Conservation (phyloP, 2,888 invertebrate genomes). For the Electrophaes corylata region DNA sequence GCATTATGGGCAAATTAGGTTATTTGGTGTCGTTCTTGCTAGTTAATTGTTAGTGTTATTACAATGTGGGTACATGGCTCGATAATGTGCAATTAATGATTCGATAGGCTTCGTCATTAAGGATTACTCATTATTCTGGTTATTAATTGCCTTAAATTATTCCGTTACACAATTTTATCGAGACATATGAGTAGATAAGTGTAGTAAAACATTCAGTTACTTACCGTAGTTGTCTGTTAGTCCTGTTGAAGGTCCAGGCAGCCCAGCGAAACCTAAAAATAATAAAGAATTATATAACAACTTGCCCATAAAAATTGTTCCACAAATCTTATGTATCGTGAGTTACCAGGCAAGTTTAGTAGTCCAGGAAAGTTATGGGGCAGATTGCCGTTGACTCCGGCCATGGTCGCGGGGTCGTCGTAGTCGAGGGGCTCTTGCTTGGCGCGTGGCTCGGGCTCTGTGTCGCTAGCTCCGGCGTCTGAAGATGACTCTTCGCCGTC, state of each 20-base stretch:
- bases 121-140: constrained; percentile 55
- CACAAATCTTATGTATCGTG: neutral
- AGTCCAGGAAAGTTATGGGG: constrained; percentile 91
- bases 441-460: constrained; percentile 85
- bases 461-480: constrained; percentile 91
- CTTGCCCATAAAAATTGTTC: neutral
- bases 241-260: constrained; percentile 93
- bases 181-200: constrained; percentile 58
- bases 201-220: constrained; percentile 58
- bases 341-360: constrained; percentile 90
- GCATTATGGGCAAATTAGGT: constrained; percentile 53
- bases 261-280: constrained; percentile 87
- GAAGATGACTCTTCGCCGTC: constrained; percentile 94
- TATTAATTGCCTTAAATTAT: constrained; percentile 51
- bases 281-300: constrained; percentile 13
- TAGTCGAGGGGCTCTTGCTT: constrained; percentile 91
- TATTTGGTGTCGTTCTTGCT: constrained; percentile 64
- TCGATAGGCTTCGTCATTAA: constrained; percentile 57
- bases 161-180: constrained; percentile 53
- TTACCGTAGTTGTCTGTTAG: constrained; percentile 94
- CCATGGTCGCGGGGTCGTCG: constrained; percentile 87
- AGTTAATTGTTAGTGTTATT: constrained; percentile 74
- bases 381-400: constrained; percentile 86
- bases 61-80: constrained; percentile 67
- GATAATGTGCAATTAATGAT: constrained; percentile 74